phyloP scores from a whole-genome alignment of 1,140 invertebrate genomes.

The Drosophila micromelanica region DNA sequence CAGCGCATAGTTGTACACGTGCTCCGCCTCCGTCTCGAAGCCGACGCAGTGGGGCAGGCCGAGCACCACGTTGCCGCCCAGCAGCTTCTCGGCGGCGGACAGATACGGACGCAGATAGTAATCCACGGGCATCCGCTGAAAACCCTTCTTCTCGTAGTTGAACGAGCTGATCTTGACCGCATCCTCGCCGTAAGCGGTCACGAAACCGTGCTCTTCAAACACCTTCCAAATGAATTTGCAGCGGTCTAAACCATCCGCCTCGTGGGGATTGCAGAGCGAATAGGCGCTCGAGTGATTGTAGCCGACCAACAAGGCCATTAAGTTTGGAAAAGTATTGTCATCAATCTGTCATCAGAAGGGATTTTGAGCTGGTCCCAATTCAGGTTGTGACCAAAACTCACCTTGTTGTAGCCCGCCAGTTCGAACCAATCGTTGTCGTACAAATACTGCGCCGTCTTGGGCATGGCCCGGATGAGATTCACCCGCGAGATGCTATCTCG shows the following conservation, averaged over 20 bases:
- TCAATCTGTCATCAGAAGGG: slow-evolving; percentile 85
- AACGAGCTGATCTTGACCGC: slow-evolving; percentile 90
- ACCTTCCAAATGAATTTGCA: slow-evolving; percentile 93
- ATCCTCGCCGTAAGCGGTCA: slow-evolving; percentile 93
- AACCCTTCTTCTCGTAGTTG: slow-evolving; percentile 92
- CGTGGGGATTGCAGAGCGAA: slow-evolving; percentile 85
- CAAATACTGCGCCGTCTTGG: slow-evolving; percentile 88
- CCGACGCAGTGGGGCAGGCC: slow-evolving; percentile 86
- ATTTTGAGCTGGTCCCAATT: slow-evolving; percentile 1
- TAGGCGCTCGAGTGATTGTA: slow-evolving; percentile 85
- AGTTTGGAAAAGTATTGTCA: slow-evolving; percentile 93
- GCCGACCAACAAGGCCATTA: slow-evolving; percentile 91
- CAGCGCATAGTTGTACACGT: slow-evolving; percentile 85
- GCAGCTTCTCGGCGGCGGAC: slow-evolving; percentile 86
- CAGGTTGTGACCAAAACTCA: slow-evolving; percentile 25
- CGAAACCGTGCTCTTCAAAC: slow-evolving; percentile 89
- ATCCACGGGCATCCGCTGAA: slow-evolving; percentile 91
- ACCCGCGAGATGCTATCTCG: slow-evolving; percentile 89
- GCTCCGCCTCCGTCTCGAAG: slow-evolving; percentile 86
- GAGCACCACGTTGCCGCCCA: slow-evolving; percentile 84
- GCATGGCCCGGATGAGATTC: slow-evolving; percentile 91
- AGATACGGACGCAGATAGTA: slow-evolving; percentile 93
- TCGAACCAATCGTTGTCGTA: slow-evolving; percentile 86
- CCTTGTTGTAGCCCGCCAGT: slow-evolving; percentile 85
- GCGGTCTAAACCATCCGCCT: slow-evolving; percentile 85